Base-by-base conservation (phyloP, 30 jellyfish, hydroid and myxozoan genomes). In the Nemopilema nomurai region DNA sequence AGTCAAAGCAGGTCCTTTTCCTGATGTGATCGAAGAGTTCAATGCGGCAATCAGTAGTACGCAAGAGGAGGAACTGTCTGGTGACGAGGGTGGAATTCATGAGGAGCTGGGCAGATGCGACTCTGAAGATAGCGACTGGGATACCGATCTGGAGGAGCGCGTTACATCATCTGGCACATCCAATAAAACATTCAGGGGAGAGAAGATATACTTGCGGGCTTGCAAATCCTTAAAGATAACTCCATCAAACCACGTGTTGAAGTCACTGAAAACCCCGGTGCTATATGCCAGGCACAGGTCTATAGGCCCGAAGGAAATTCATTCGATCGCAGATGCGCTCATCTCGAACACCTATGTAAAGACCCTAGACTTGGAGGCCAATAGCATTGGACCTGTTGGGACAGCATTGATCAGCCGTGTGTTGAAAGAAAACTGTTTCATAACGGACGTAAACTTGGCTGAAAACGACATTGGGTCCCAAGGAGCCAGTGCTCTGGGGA, bases 61-160 rank as follows among this genome's bases (percentile, higher is more conserved):
- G 0, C 80, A 41, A 62, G 89, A 63, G 21, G 74, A 17, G 0
- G 75, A 51, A 8, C 16, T 22, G 32, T 41, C 30, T 18, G 81
- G 22, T 8, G 52, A 26, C 22, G 69, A 20, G 21, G 73, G 26
- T 16, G 29, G 22, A n/a, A 67, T 50, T 66, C 30, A 0, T 20
- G 17, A 16, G 18, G 77, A 18, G 28, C 29, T 30, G n/a, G 57
- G 23, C 41, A 62, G 78, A 25, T 29, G 84, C 0, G 91, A 72
- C 1, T 83, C 81, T 7, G 28, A 65, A 0, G 90, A 87, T 25
- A 87, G 89, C 31, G 96, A 76, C 24, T 87, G 96, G 96, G 96
- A 87, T 49, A 87, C 96, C 28, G 96, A 87, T 28, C 49, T 87
- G 27, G 96, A 87, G 32, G 86, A 69, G n/a, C 79, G 32, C 4